Evolutionary conservation across 2,797 vertebrate species (phyloP), one percentile per base, ranked within the genome.

Genomic region (Cyprinodon diabolis): DNA sequence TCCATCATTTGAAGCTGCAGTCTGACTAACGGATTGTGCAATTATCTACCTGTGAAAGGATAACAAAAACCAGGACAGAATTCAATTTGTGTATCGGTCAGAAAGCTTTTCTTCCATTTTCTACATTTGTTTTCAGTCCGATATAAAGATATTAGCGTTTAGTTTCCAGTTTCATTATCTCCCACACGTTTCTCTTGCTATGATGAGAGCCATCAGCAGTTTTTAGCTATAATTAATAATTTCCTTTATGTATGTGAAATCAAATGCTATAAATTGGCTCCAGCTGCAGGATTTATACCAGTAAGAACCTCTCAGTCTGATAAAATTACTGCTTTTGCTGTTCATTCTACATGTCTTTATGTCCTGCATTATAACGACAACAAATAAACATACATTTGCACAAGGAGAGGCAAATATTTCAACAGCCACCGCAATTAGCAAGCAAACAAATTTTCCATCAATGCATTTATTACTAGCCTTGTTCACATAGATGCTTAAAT

Each of bases 1-100:
- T 71, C 13, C 51, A 55, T 71, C 48, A 68, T 71, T 63, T 76
- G 23, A 68, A 69, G 71, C 40, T 58, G 56, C 49, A 52, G 17
- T 68, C 49, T 11, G 58, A 68, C 63, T 62, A n/a, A 68, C 48
- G 12, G 56, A 19, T 71, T 60, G 13, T 45, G 37, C 35, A 60
- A 37, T 65, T 60, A 23, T n/a, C 45, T 70, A 49, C 51, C 48
- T 52, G 25, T 48, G 47, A 62, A 75, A 72, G 30, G 58, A 23
- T 17, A 40, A 40, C 17, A 68, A 21, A 43, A 70, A 79, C 66
- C 60, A 47, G 75, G 74, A 60, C 58, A 11, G 9, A 67, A 71
- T 8, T 52, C 51, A 67, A 58, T 68, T 69, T 72, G n/a, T 68
- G 37, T 52, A 48, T 67, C 21, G 25, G 43, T 40, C 60, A 74